phyloP scores from a whole-genome alignment of 1,140 invertebrate species.

The Sminthurides bifidus region DNA sequence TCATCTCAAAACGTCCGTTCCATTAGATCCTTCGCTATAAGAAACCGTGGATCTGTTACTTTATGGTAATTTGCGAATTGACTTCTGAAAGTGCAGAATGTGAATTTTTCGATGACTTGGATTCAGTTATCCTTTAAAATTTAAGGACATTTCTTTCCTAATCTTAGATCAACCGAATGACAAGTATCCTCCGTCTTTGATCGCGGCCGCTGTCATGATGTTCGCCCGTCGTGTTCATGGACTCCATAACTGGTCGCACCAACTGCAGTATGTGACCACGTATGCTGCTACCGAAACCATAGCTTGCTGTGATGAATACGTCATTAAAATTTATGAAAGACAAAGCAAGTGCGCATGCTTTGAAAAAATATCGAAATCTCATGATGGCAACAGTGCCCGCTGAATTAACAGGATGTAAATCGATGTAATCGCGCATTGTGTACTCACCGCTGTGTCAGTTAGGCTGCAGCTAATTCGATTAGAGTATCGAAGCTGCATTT shows the following conservation, averaged over 20 bases:
- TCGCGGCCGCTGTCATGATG: conserved; percentile 15
- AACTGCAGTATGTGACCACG: not conserved
- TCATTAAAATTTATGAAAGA: not conserved
- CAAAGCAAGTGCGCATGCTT: not conserved
- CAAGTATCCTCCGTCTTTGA: not conserved
- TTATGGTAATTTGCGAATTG: not conserved
- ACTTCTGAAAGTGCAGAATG: not conserved
- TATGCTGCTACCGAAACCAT: not conserved
- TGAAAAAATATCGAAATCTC: not conserved
- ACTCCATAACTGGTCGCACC: conserved; percentile 6
- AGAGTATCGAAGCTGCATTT: no score
- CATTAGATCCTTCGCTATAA: not conserved
- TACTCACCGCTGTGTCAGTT: not conserved
- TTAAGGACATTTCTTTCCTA: not conserved
- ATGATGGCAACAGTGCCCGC: not conserved
- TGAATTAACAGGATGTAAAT: not conserved
- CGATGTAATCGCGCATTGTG: not conserved
- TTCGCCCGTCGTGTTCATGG: not conserved
- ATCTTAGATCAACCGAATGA: conserved; percentile 6
- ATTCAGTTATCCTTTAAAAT: not conserved
- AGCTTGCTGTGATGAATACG: not conserved
- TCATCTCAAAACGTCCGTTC: not conserved
- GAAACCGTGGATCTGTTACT: not conserved
- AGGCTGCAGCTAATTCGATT: no score
- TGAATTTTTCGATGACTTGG: not conserved